Percentiles rank a stretch among this genome's conserved stretches.
Evolutionary conservation across 2,888 invertebrate species (phyloP).

Genomic region (Entomobrya proxima): DNA sequence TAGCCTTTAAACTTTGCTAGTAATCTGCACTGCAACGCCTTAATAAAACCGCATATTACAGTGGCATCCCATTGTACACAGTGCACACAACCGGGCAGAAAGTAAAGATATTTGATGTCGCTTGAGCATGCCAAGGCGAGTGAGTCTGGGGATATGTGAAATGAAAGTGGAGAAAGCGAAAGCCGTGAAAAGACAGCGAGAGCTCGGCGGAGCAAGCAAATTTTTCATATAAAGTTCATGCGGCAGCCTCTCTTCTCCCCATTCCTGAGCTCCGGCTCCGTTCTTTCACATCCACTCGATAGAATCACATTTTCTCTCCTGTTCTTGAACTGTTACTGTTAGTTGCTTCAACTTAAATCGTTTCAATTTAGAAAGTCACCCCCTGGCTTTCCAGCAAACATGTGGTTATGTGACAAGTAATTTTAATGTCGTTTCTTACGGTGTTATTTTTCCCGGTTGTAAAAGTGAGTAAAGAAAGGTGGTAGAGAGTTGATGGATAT

Average conservation of each 20-base stretch:
- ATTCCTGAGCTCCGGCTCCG: slow-evolving; percentile 48
- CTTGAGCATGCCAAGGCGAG: not conserved
- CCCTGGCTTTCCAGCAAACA: not conserved
- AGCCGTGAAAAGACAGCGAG: not conserved
- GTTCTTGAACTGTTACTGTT: not conserved
- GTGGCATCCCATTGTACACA: not conserved
- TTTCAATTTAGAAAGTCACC: not conserved
- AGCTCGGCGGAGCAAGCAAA: not conserved
- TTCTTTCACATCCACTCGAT: slow-evolving; percentile 30
- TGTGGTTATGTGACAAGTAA: not conserved
- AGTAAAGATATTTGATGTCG: not conserved
- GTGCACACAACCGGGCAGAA: not conserved
- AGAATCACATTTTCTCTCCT: not conserved
- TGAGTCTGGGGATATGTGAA: not conserved
- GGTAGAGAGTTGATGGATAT: not conserved
- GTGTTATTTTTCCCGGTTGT: not conserved
- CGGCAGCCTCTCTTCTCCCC: not conserved
- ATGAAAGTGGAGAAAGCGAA: slow-evolving; percentile 10
- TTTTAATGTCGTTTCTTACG: slow-evolving; percentile 6
- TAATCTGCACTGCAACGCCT: not conserved
- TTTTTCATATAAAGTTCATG: slow-evolving; percentile 31
- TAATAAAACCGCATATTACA: no score
- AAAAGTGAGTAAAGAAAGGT: not conserved
- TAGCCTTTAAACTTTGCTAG: not conserved
- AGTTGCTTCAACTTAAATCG: not conserved